Conservation (phyloP, 2,888 invertebrate genomes). For the Lasiommata megera region DNA sequence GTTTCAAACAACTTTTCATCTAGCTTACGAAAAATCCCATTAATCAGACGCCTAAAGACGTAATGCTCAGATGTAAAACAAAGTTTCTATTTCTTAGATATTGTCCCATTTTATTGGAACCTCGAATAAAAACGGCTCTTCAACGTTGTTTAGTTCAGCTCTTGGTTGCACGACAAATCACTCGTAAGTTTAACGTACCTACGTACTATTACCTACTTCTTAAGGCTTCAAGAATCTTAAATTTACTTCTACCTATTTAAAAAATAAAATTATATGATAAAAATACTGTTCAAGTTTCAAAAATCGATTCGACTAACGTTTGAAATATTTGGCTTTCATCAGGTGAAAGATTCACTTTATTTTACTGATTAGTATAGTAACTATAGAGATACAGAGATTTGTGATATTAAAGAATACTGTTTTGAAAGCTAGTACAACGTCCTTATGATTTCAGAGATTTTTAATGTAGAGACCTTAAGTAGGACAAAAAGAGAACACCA, state of each 20-base stretch:
- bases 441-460: constrained; percentile 67
- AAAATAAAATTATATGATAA: not conserved
- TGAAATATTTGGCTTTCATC: constrained; percentile 47
- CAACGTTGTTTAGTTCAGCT: not conserved
- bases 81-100: too few species aligned
- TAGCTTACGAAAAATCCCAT: too few species aligned
- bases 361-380: constrained; percentile 58
- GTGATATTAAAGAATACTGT: constrained; percentile 78
- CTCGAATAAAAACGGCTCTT: not conserved
- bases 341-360: constrained; percentile 50
- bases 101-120: too few species aligned
- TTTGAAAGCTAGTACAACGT: constrained; percentile 73
- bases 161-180: not conserved
- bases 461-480: constrained; percentile 65
- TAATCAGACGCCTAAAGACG: too few species aligned
- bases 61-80: too few species aligned
- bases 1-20: too few species aligned
- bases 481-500: constrained; percentile 76
- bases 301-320: constrained; percentile 19
- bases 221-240: constrained; percentile 19
- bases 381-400: constrained; percentile 76
- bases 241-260: constrained; percentile 8
- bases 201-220: not conserved
- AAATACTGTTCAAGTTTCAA: not conserved
- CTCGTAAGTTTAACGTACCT: not conserved